phyloP scores from a whole-genome alignment of 2,113 vertebrate genomes.

The Elgaria multicarinata region DNA sequence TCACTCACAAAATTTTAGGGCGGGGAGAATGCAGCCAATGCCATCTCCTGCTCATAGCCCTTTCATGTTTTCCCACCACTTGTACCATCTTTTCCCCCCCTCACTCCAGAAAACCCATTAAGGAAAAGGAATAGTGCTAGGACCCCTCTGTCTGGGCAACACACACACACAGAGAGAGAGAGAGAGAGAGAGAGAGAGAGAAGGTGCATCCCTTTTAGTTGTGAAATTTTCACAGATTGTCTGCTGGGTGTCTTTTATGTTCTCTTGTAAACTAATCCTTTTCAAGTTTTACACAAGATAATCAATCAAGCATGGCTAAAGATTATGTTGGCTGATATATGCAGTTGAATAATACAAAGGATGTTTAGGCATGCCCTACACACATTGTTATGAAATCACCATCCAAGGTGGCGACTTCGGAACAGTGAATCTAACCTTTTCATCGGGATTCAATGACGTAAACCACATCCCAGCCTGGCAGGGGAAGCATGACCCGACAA shows the following conservation, averaged over 20 bases:
- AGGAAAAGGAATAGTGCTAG: too few species aligned
- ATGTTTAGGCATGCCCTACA: conserved; percentile 59
- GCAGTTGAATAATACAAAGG: conserved; percentile 49
- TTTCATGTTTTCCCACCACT: too few species aligned
- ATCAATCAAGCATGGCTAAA: conserved; percentile 48
- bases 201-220: neutral
- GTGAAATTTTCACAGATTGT: neutral
- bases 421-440: conserved; percentile 54
- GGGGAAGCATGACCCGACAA: conserved; percentile 16
- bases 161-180: too few species aligned
- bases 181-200: neutral
- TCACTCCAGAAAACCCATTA: too few species aligned
- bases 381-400: conserved; percentile 60
- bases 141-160: too few species aligned
- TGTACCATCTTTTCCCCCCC: too few species aligned
- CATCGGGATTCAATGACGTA: conserved; percentile 49
- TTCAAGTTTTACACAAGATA: conserved; percentile 40
- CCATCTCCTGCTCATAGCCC: too few species aligned
- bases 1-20: too few species aligned
- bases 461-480: conserved; percentile 55
- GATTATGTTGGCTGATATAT: conserved; percentile 42
- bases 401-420: conserved; percentile 50
- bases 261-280: conserved; percentile 30
- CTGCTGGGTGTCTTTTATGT: neutral
- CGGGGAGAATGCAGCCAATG: too few species aligned